Evolutionary conservation across 2,113 vertebrate genomes (phyloP).

Genomic region (Delphinus delphis): DNA sequence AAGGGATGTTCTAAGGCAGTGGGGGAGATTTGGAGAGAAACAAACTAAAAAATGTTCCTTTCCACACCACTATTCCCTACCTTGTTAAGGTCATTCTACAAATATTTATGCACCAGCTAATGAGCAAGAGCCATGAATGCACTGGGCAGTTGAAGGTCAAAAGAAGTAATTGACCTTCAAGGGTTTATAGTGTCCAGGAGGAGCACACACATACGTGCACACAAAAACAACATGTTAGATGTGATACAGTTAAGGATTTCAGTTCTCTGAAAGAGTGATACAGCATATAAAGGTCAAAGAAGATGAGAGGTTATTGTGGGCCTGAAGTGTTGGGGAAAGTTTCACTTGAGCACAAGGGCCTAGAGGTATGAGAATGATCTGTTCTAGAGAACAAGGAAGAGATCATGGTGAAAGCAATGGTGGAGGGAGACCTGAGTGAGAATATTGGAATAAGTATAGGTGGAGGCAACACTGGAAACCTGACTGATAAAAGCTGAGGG

Average conservation of each 20-base stretch:
- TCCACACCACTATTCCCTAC: neutral
- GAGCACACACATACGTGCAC: neutral
- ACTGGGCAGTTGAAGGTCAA: neutral
- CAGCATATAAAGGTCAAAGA: neutral
- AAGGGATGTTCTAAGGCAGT: neutral
- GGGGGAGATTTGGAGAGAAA: neutral
- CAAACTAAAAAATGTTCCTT: neutral
- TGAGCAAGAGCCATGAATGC: neutral
- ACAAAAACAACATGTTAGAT: neutral
- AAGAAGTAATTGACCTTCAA: neutral
- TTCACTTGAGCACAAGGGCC: neutral
- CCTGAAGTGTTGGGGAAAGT: neutral
- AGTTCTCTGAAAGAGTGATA: neutral
- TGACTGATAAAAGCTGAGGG: neutral
- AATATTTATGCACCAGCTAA: neutral
- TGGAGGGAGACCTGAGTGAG: neutral
- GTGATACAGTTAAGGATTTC: neutral
- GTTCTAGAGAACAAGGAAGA: neutral
- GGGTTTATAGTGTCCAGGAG: neutral
- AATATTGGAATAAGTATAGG: neutral
- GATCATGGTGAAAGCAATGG: neutral
- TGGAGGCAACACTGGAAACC: neutral
- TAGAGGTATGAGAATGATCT: neutral
- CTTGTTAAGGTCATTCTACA: neutral
- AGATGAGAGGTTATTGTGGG: neutral